Evolutionary conservation across 2,113 vertebrate species (phyloP), one percentile per base, ranked within the genome.

Genomic region (Spea bombifrons): DNA sequence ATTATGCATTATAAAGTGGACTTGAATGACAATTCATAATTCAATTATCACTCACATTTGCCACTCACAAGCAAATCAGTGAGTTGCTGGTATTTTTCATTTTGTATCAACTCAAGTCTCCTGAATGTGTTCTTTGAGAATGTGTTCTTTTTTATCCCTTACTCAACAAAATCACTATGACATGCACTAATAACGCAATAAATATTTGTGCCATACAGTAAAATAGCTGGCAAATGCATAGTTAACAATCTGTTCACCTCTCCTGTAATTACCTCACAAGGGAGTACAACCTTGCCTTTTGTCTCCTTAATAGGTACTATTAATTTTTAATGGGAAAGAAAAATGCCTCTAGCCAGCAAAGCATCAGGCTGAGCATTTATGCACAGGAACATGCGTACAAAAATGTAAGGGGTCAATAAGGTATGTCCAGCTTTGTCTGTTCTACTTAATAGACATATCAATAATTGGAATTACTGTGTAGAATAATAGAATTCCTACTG

Each of bases 201-300:
- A 90, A 86, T 90, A 88, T 82, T 86, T 83, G 72, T 71, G 80
- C 9, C 47, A 13, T 64, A 78, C 82, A 87, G 84, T 85, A 85
- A 88, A 91, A 84, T 12, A 85, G 72, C 48, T 82, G 84, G 78
- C 52, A 86, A 85, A 83, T 88, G 44, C 82, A 80, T 80, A 74
- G 67, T 80, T 88, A 86, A 82, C 84, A 88, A 87, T 89, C 84
- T 88, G 76, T 55, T 88, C 74, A 83, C 30, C 76, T 72, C 78
- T 85, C 83, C 82, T 84, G 57, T 88, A 88, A 92, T 89, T 88
- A 84, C 79, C 85, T 87, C 88, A 84, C 87, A 75, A 77, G 86
- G 86, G 87, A 91, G 81, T 81, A 83, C 71, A 87, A 59, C 45
- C 74, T 76, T 84, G 71, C 46, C 82, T 86, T 90, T 88, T 86